Evolutionary conservation across 2,888 invertebrate species (phyloP).

Genomic region (Mamestra brassicae): DNA sequence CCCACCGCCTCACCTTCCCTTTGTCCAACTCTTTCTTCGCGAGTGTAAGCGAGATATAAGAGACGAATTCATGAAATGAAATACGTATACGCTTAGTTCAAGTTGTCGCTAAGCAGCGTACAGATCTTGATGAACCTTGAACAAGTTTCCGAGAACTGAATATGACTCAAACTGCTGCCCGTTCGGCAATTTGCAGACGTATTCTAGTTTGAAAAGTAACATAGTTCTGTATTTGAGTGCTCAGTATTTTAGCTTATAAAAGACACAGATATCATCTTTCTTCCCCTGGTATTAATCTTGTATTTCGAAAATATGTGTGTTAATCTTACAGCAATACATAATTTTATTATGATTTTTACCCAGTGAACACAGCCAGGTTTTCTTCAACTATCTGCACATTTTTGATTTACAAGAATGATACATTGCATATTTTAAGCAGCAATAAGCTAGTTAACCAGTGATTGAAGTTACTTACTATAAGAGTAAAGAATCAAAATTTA

Average conservation of each 20-base stretch:
- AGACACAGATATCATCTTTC: conserved; percentile 5
- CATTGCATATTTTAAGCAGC: conserved; percentile 6
- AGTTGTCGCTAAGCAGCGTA: conserved; percentile 1
- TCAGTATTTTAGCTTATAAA: conserved; percentile 44
- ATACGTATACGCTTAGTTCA: background rate
- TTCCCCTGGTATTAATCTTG: conserved; percentile 3
- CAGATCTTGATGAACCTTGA: background rate
- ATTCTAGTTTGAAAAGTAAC: conserved; percentile 12
- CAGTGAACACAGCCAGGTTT: background rate
- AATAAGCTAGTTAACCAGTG: background rate
- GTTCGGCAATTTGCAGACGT: background rate
- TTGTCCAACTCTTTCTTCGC: background rate
- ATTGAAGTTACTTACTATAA: background rate
- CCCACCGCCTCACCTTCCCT: background rate
- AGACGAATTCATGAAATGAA: background rate
- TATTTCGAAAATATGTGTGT: conserved; percentile 11
- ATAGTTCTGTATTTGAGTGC: conserved; percentile 20
- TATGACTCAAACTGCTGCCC: background rate
- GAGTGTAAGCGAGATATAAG: background rate
- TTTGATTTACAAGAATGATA: conserved; percentile 26
- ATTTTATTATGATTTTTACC: background rate
- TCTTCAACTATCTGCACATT: conserved; percentile 7
- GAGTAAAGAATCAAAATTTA: background rate
- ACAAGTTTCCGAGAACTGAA: background rate
- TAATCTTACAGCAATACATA: background rate